Conservation (phyloP, 1,140 invertebrate species). For the Hyles euphorbiae region DNA sequence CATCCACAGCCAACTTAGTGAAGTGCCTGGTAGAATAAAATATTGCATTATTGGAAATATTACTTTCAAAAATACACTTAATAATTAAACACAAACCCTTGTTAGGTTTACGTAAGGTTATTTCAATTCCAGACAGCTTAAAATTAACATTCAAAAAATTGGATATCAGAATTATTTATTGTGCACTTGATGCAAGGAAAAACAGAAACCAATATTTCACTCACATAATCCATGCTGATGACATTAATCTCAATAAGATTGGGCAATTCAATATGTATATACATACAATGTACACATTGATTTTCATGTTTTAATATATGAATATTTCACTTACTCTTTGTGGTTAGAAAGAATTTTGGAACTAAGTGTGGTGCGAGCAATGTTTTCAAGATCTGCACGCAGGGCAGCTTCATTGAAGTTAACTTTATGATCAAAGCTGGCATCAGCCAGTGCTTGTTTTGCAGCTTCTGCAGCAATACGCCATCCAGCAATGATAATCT, state of each 20-base stretch:
- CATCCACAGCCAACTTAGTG: constrained; percentile 95
- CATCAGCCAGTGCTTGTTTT: constrained; percentile 84
- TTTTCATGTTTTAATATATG: neutral
- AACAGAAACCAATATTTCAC: too few species aligned
- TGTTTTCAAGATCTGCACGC: constrained; percentile 94
- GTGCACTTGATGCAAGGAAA: too few species aligned
- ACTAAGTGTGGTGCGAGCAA: constrained; percentile 97
- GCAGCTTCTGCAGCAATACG: constrained; percentile 90
- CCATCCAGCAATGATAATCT: constrained; percentile 98
- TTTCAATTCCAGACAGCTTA: too few species aligned
- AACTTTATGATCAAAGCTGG: constrained; percentile 88
- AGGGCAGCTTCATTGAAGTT: constrained; percentile 88
- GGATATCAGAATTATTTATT: too few species aligned
- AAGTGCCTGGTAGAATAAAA: constrained; percentile 81
- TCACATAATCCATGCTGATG: too few species aligned
- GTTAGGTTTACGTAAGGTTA: too few species aligned
- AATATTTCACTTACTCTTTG: constrained; percentile 83
- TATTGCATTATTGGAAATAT: neutral
- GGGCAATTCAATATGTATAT: too few species aligned
- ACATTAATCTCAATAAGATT: too few species aligned
- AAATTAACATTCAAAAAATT: too few species aligned
- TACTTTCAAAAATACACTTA: too few species aligned
- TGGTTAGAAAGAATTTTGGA: constrained; percentile 99
- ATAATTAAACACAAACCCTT: too few species aligned
- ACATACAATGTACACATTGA: too few species aligned